Evolutionary conservation across 1,140 invertebrate species (phyloP).

Genomic region (Brachionus angularis): DNA sequence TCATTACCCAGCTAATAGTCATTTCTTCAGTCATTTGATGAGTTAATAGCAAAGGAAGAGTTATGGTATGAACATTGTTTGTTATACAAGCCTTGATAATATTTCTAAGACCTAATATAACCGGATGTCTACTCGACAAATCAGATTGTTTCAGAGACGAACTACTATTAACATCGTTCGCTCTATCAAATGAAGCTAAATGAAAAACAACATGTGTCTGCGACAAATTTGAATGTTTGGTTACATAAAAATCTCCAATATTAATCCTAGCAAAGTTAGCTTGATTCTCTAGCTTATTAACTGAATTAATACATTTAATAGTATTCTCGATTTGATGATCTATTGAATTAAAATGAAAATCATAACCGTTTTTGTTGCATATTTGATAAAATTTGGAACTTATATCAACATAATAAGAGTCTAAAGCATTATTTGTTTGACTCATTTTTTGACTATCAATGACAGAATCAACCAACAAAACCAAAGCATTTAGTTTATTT

Average conservation of each 20-base stretch:
- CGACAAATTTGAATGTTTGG: constrained; percentile 86
- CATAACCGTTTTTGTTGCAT: constrained; percentile 52
- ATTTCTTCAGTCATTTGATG: constrained; percentile 96
- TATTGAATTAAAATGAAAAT: constrained; percentile 82
- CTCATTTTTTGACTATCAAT: constrained; percentile 70
- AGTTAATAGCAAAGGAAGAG: constrained; percentile 81
- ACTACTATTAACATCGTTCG: constrained; percentile 60
- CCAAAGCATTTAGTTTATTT: constrained; percentile 77
- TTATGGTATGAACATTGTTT: constrained; percentile 85
- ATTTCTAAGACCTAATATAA: constrained; percentile 87
- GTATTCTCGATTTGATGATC: constrained; percentile 72
- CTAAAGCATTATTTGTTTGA: constrained; percentile 64
- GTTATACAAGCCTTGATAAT: constrained; percentile 87
- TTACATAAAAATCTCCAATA: constrained; percentile 87
- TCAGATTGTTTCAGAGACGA: constrained; percentile 66
- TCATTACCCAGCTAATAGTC: constrained; percentile 91
- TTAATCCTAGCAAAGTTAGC: constrained; percentile 55
- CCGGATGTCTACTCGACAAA: constrained; percentile 89
- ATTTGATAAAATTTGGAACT: not conserved
- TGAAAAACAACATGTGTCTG: constrained; percentile 92
- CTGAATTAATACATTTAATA: not conserved
- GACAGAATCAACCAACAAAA: constrained; percentile 75
- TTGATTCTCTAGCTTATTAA: not conserved
- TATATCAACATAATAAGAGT: not conserved
- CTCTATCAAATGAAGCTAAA: constrained; percentile 66